Evolutionary conservation across 2,113 vertebrate species (phyloP), one percentile per base, ranked within the genome.

Genomic region (Peucedramus taeniatus): DNA sequence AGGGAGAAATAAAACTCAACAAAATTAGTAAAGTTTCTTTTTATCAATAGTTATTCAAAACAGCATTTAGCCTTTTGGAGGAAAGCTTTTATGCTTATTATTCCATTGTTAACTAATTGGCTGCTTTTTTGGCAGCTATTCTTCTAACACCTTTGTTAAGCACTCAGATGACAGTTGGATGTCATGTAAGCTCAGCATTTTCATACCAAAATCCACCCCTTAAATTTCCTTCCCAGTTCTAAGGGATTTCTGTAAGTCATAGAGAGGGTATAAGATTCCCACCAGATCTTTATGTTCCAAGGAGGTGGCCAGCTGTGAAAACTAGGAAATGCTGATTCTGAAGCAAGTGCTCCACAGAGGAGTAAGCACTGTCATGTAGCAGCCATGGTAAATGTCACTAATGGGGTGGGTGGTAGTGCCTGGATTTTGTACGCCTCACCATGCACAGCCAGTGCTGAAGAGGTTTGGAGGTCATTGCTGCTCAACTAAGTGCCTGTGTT

Each of bases 341-440:
- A 71, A 45, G 6, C 13, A 11, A 17, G 11, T 27, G 33, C 7
- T 60, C 18, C 22, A 28, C 13, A 40, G 49, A 71, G n/a, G 19
- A 63, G 8, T 13, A 31, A 60, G 13, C 2, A 5, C 19, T 68
- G 44, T 30, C 30, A 28, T 3, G 19, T 4, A 47, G 19, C 19
- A 24, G 9, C 13, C 4, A 0, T 20, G 31, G 37, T 2, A 0
- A 89, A 16, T 49, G 45, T 23, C 26, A 19, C 37, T 40, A 33
- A 40, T 5, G 8, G 22, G 35, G 20, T 0, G 7, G 23, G 53
- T 39, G 30, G 23, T 4, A 10, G 15, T 45, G 24, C 20, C 20
- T 1, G 1, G 39, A 9, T 74, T 65, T 65, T 63, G 19, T 13
- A 24, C 0, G 0, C 11, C 19, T 54, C 2, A 0, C 8, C 1